Evolutionary conservation across 2,888 invertebrate genomes (phyloP).

Genomic region (Mythimna pallens): DNA sequence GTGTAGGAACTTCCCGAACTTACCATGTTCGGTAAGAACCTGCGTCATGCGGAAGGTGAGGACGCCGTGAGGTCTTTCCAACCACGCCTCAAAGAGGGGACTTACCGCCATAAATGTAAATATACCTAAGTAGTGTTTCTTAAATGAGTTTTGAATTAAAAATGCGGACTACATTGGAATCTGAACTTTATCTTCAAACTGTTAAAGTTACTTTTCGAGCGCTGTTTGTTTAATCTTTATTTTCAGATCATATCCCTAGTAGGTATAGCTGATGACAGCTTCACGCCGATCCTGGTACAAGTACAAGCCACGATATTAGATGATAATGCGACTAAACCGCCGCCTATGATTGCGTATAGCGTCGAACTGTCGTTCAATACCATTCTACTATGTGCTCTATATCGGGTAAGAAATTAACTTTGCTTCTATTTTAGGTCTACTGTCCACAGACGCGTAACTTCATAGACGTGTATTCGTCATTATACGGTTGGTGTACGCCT

Average conservation of each 20-base stretch:
- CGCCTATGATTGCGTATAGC: constrained; percentile 75
- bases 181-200: neutral
- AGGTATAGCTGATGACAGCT: constrained; percentile 77
- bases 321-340: constrained; percentile 71
- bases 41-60: no score
- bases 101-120: no score
- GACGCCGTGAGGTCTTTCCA: no score
- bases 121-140: no score
- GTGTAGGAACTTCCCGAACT: no score
- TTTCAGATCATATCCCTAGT: constrained; percentile 76
- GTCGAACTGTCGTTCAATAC: constrained; percentile 76
- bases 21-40: no score
- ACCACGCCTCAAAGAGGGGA: no score
- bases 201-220: neutral
- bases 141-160: no score
- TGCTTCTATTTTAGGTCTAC: neutral
- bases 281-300: constrained; percentile 74
- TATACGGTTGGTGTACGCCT: no score
- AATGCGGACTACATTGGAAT: no score
- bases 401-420: constrained; percentile 72
- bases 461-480: no score
- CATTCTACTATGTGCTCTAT: constrained; percentile 77
- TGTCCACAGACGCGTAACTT: no score
- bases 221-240: neutral
- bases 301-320: constrained; percentile 74